Percentiles rank a stretch among this genome's conserved stretches.
These are phyloP conservation scores for Dendrolimus pini DNA, from an alignment of 2,888 invertebrate genomes.

Conservation along the genomic window DNA sequence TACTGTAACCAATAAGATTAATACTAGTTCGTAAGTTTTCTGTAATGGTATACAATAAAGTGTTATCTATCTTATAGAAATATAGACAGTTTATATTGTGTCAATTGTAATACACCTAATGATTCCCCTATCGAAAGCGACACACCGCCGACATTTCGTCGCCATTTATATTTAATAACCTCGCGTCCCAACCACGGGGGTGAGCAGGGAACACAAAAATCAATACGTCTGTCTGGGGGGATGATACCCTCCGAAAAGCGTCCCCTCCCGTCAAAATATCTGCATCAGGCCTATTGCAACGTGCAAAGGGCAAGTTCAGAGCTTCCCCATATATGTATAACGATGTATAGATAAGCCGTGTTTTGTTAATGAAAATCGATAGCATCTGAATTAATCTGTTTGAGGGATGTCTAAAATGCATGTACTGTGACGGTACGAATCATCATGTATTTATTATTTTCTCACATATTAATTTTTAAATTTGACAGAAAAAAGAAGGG, in stretches of 20 bases:
- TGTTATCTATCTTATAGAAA: no score
- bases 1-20: no score
- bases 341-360: background rate
- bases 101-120: background rate
- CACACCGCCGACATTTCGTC: constrained; percentile 39
- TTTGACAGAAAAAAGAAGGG: no score
- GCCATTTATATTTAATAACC: constrained; percentile 67
- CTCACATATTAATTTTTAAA: no score
- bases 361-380: background rate
- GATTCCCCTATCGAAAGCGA: constrained; percentile 9
- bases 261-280: constrained; percentile 35
- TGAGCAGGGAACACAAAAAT: constrained; percentile 48
- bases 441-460: no score
- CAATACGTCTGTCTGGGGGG: constrained; percentile 64
- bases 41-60: no score
- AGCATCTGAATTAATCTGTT: background rate
- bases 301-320: background rate
- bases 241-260: constrained; percentile 38
- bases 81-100: no score
- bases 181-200: constrained; percentile 43
- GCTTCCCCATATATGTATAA: background rate
- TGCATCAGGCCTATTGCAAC: constrained; percentile 24
- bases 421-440: no score
- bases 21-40: no score
- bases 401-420: no score